Evolutionary conservation across 2,797 vertebrate genomes (phyloP).

Genomic region (Parauchenoglanis ngamensis): DNA sequence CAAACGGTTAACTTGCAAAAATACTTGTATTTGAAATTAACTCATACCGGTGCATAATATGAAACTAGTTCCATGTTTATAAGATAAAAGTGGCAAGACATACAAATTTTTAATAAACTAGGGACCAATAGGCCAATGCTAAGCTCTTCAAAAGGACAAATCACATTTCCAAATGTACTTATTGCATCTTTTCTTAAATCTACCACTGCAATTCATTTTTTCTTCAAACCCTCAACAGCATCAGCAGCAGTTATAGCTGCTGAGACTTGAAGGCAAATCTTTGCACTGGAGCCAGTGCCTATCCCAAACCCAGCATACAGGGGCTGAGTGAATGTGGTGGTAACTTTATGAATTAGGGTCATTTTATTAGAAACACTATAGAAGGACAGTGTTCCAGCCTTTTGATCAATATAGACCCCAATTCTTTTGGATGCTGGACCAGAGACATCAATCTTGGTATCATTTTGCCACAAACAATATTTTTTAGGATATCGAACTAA

Average conservation of each 20-base stretch:
- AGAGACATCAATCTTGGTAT: conserved; percentile 2
- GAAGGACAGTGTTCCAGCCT: conserved; percentile 39
- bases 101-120: neutral
- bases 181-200: neutral
- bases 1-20: neutral
- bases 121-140: neutral
- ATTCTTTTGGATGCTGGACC: conserved; percentile 9
- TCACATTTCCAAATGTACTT: neutral
- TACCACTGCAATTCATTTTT: conserved; percentile 3
- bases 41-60: neutral
- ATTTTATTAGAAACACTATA: conserved; percentile 41
- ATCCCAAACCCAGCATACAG: conserved; percentile 37
- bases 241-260: neutral
- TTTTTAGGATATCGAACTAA: conserved; percentile 8
- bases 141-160: neutral
- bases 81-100: neutral
- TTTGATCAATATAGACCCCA: conserved; percentile 48
- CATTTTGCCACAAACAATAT: conserved; percentile 33
- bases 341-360: conserved; percentile 42
- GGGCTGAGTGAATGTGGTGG: no score
- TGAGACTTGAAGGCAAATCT: conserved; percentile 25
- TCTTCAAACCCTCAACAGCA: neutral
- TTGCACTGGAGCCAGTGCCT: conserved; percentile 18
- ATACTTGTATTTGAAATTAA: neutral
- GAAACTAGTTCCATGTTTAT: neutral